Evolutionary conservation across 2,113 vertebrate genomes (phyloP), one percentile per base, ranked within the genome.

Genomic region (Ameiurus melas): DNA sequence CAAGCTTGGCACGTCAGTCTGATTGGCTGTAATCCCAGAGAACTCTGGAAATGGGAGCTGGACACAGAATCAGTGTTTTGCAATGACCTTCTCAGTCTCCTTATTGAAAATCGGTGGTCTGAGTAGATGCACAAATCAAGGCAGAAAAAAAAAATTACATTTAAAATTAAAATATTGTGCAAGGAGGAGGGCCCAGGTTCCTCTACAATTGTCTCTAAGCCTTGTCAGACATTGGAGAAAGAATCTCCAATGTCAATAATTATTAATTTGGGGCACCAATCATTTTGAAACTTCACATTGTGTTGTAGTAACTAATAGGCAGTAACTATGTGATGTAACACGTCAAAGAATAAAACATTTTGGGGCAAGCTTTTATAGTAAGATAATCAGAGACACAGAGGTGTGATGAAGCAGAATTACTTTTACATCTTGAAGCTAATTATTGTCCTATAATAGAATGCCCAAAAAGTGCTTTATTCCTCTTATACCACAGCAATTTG

Each of bases 21-120:
- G 57, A 62, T 75, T 88, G 36, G 17, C 33, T 70, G 58, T 87
- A 84, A 84, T 84, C 60, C 22, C 14, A 51, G 25, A 13, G 6
- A 47, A 55, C 51, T 14, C 77, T 55, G 51, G 14, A 80, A 19
- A 80, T 55, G 27, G 51, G 9, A 53, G 47, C 77, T 30, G 77
- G 47, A 30, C n/a, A 80, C 51, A 80, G 30, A 79, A 80, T 55
- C 51, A 8, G 17, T 80, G 51, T 17, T 55, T 80, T 80, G 14
- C 77, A 19, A 30, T 80, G 51, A 80, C 27, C 77, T 80, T 80
- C 77, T 80, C 51, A 30, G 27, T 30, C 51, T 80, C 51, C 77
- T 80, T 80, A 16, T n/a, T 55, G 79, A 36, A 81, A 33, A 33
- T 36, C 53, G 20, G 7, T 81, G 53, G n/a, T 57, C 3, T 30